Evolutionary conservation across 2,797 vertebrate species (phyloP).

Genomic region (Spinibarbus caldwelli): DNA sequence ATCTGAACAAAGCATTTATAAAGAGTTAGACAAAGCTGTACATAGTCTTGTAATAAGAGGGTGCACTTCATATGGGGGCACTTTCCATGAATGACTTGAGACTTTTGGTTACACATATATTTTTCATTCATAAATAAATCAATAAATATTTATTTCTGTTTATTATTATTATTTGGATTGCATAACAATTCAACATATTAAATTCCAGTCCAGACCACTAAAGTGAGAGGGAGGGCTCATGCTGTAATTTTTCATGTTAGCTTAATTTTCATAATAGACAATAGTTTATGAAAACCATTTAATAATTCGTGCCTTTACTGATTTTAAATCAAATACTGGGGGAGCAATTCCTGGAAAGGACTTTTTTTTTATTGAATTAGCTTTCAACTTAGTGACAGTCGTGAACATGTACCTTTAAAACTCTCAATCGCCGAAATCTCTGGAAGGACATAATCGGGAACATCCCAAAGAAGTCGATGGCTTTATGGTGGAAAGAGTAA

Average conservation of each 20-base stretch:
- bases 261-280: not conserved
- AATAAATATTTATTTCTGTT: too few relatives aligned
- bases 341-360: not conserved
- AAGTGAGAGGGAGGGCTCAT: not conserved
- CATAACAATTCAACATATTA: too few relatives aligned
- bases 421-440: not conserved
- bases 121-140: too few relatives aligned
- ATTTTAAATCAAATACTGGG: not conserved
- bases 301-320: not conserved
- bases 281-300: not conserved
- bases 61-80: too few relatives aligned
- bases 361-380: not conserved
- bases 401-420: slow-evolving; percentile 16
- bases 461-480: not conserved
- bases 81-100: not conserved
- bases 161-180: too few relatives aligned
- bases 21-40: not conserved
- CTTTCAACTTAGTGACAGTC: not conserved
- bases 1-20: too few relatives aligned
- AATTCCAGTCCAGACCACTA: not conserved
- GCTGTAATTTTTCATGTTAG: not conserved
- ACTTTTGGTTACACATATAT: not conserved
- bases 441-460: slow-evolving; percentile 1
- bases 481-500: not conserved
- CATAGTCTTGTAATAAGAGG: not conserved